Base-by-base conservation (phyloP, 2,113 vertebrate genomes). In the Orthochromis indermauri region DNA sequence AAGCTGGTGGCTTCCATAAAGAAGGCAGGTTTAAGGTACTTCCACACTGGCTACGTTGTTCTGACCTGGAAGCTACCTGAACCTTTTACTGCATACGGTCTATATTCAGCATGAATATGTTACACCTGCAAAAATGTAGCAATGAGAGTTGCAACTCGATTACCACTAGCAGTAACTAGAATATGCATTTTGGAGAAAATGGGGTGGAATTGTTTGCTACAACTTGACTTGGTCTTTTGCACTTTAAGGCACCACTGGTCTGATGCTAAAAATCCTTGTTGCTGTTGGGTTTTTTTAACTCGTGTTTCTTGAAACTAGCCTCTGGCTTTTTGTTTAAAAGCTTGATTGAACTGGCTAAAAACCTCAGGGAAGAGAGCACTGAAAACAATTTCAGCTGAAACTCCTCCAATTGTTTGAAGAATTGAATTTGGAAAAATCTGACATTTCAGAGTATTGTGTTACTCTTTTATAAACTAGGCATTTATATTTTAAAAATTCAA, bases 281-380 rank as follows among this genome's bases (percentile, higher is more conserved):
- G 12, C n/a, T 26, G 37, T 14, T 14, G 37, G 0, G 0, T 1
- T 26, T 4, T 14, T 73, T 61, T 4, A 10, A 16, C 37, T 42
- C 1, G 1, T 42, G 66, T 42, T 24, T 71, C 13, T 16, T 42
- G n/a, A 42, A 71, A 24, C 37, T 42, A 24, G 13, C 66, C 21
- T 14, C 13, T 71, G n/a, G 31, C n/a, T 71, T 45, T 37, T 4
- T 40, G n/a, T 68, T 40, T 21, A 40, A 68, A 37, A 42, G 2
- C 17, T 42, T 71, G 66, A 16, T 10, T 42, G n/a, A 42, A 16
- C 12, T 42, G 66, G 2, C 5, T 71, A 10, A 71, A 21, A 71
- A 14, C 11, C 33, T 68, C 63, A 40, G 31, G 17, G 31, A 66
- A 8, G 61, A 66, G 17, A 66, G 61, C 61, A 37, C 61, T 37